Percentiles rank a stretch among this genome's conserved stretches.
Conservation (phyloP, 1,140 invertebrate genomes). For the Drosophila kikkawai region DNA sequence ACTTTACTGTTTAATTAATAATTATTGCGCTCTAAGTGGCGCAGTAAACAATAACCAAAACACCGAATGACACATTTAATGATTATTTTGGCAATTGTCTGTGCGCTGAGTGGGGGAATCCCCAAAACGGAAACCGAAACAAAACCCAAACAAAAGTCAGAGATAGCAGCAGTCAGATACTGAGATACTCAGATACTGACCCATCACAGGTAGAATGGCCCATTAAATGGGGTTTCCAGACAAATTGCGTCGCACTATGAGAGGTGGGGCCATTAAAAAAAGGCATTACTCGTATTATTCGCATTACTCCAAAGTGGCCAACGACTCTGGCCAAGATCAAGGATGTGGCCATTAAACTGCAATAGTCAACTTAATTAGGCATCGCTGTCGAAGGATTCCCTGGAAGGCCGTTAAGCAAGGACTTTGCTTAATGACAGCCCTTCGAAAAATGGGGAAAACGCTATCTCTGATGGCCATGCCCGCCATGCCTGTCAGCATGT, state of each 20-base stretch:
- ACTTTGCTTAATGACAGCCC: conserved; percentile 62
- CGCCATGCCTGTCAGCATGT: conserved; percentile 58
- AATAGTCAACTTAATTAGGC: conserved; percentile 40
- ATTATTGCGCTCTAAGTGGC: neutral
- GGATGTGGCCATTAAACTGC: conserved; percentile 44
- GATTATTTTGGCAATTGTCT: conserved; percentile 4
- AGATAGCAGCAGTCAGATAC: conserved; percentile 22
- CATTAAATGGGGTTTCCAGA: conserved; percentile 21
- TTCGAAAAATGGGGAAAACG: conserved; percentile 37
- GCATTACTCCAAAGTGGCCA: conserved; percentile 28
- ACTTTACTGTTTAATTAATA: neutral
- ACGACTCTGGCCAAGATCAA: conserved; percentile 42
- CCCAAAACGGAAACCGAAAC: conserved; percentile 13
- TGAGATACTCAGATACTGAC: conserved; percentile 19
- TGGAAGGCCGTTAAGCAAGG: conserved; percentile 26
- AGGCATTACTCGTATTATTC: conserved; percentile 35
- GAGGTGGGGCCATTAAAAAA: conserved; percentile 34
- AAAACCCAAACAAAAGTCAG: conserved; percentile 9
- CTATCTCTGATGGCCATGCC: conserved; percentile 72
- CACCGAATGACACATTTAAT: conserved; percentile 10
- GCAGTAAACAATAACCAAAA: conserved; percentile 11
- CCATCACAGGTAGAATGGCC: conserved; percentile 13
- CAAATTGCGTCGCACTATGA: conserved; percentile 33
- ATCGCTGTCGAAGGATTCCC: conserved; percentile 9
- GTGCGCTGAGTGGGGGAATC: conserved; percentile 15